Evolutionary conservation across 2,113 vertebrate species (phyloP).

Genomic region (Chloropsis hardwickii): DNA sequence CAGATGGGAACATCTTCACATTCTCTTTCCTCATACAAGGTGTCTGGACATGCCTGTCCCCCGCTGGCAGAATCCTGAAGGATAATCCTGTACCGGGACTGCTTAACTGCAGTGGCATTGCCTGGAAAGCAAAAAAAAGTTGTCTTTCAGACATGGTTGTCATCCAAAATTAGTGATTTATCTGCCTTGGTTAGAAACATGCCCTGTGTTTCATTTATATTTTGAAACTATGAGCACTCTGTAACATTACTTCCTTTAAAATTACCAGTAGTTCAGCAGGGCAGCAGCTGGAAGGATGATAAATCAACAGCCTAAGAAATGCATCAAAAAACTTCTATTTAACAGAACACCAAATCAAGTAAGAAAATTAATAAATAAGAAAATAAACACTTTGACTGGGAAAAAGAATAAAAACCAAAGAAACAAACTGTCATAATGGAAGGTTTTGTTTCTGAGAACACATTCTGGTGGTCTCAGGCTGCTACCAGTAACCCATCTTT

Average conservation of each 20-base stretch:
- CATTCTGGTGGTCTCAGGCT: neutral
- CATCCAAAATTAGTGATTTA: neutral
- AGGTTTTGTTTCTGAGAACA: neutral
- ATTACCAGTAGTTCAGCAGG: neutral
- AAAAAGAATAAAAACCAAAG: neutral
- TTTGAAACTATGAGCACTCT: neutral
- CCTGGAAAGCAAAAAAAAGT: slow-evolving; percentile 69
- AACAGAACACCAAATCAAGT: neutral
- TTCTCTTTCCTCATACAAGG: slow-evolving; percentile 92
- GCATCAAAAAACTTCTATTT: neutral
- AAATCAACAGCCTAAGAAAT: neutral
- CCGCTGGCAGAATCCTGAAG: slow-evolving; percentile 82
- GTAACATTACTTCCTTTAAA: neutral
- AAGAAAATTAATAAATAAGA: neutral
- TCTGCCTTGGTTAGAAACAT: neutral
- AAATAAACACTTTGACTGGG: neutral
- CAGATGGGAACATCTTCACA: slow-evolving; percentile 87
- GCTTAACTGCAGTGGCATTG: slow-evolving; percentile 78
- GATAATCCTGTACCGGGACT: slow-evolving; percentile 89
- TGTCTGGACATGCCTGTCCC: slow-evolving; percentile 92
- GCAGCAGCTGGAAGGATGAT: neutral
- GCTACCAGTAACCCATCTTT: neutral
- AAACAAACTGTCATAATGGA: neutral
- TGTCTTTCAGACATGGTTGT: neutral
- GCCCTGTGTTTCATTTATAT: neutral